Evolutionary conservation across 1,140 invertebrate genomes (phyloP).

Genomic region (Zaprionus nigranus): DNA sequence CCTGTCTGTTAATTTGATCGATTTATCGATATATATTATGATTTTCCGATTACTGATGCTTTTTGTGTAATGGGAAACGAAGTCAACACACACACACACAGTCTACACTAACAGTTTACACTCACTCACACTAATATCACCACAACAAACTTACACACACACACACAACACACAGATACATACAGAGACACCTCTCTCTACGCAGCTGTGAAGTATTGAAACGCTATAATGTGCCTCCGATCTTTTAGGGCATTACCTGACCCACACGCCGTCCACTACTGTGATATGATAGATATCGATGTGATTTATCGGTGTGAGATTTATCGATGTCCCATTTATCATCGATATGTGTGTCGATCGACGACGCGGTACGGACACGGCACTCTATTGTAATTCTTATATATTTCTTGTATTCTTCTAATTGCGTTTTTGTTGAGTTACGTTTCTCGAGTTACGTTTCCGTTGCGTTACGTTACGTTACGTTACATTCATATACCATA

Average conservation of each 20-base stretch:
- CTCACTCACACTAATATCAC: slow-evolving; percentile 11
- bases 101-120: slow-evolving; percentile 4
- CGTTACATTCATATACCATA: slow-evolving; percentile 41
- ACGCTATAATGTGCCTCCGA: slow-evolving; percentile 74
- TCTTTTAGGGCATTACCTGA: slow-evolving; percentile 77
- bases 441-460: slow-evolving; percentile 77
- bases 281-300: slow-evolving; percentile 33
- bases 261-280: slow-evolving; percentile 46
- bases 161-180: slow-evolving; percentile 9
- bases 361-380: slow-evolving; percentile 66
- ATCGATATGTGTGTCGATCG: slow-evolving; percentile 49
- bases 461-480: slow-evolving; percentile 78
- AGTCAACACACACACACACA: slow-evolving; percentile 10
- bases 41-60: slow-evolving; percentile 36
- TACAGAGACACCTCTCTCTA: slow-evolving; percentile 17
- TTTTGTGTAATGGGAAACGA: slow-evolving; percentile 17
- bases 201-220: slow-evolving; percentile 24
- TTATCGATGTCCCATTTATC: slow-evolving; percentile 45
- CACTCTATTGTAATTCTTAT: slow-evolving; percentile 59
- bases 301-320: slow-evolving; percentile 36
- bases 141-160: slow-evolving; percentile 10
- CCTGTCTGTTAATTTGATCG: slow-evolving; percentile 31
- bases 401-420: slow-evolving; percentile 78
- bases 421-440: slow-evolving; percentile 82
- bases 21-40: slow-evolving; percentile 32